These are phyloP conservation scores for Hormiphora californensis DNA, from an alignment of 37 sponge, comb jelly and placozoan genomes.

Conservation along the genomic window DNA sequence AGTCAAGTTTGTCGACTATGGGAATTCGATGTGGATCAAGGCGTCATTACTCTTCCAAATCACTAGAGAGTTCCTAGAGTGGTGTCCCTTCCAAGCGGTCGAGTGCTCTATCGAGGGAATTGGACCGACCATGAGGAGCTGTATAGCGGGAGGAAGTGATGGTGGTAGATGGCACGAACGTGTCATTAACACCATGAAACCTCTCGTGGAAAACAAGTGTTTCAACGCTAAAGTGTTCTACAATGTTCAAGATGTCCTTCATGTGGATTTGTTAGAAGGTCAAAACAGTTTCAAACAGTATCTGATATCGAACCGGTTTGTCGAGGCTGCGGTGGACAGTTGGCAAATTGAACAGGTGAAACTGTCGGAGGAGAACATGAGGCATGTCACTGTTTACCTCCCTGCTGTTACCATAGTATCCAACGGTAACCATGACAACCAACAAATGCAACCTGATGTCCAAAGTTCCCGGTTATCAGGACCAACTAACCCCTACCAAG, in stretches of 20 bases:
- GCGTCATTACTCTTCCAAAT: not conserved
- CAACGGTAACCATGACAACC: not conserved
- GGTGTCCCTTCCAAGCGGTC: conserved; percentile 48
- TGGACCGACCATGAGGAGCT: not conserved
- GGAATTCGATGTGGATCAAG: conserved; percentile 34
- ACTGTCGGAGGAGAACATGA: too few species aligned
- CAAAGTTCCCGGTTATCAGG: not conserved
- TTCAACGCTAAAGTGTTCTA: conserved; percentile 35
- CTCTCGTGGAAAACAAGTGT: conserved; percentile 13
- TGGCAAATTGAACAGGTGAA: too few species aligned
- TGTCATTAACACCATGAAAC: not conserved
- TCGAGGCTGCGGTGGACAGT: too few species aligned
- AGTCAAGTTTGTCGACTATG: conserved; percentile 18
- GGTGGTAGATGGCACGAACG: not conserved
- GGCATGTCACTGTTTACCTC: too few species aligned
- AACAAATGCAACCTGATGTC: not conserved
- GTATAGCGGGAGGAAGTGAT: not conserved
- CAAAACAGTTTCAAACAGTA: not conserved
- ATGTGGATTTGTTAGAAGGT: not conserved
- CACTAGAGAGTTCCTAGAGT: not conserved
- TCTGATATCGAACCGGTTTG: too few species aligned
- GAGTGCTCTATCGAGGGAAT: conserved; percentile 37
- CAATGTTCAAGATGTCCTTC: not conserved
- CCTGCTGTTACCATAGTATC: too few species aligned
- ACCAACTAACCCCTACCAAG: conserved; percentile 26